Evolutionary conservation across 2,113 vertebrate species (phyloP).

Genomic region (Thryonomys swinderianus): DNA sequence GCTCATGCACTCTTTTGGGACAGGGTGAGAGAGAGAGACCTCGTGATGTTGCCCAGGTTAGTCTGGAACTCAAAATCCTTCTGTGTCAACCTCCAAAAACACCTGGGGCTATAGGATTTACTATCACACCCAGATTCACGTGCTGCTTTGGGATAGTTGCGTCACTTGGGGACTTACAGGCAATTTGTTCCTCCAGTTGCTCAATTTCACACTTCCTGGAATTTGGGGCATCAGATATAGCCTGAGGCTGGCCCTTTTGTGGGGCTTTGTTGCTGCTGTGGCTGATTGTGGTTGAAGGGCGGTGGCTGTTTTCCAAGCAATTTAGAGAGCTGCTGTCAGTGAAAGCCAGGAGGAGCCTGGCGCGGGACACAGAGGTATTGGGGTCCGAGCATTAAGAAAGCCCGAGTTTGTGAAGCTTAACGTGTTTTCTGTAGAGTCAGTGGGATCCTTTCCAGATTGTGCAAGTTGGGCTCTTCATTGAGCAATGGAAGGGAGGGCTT

Average conservation of each 20-base stretch:
- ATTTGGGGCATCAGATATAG: background rate
- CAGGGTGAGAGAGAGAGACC: background rate
- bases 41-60: background rate
- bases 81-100: background rate
- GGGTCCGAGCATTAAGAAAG: slow-evolving; percentile 23
- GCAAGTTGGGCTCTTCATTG: background rate
- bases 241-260: background rate
- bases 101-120: background rate
- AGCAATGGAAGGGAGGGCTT: background rate
- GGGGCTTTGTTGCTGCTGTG: background rate
- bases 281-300: background rate
- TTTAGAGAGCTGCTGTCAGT: background rate
- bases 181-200: slow-evolving; percentile 50
- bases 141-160: slow-evolving; percentile 36
- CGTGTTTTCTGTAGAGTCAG: background rate
- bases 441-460: background rate
- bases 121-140: background rate
- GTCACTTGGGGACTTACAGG: background rate
- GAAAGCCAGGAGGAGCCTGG: background rate
- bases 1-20: background rate
- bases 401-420: slow-evolving; percentile 5
- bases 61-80: no score
- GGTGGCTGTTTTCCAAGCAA: slow-evolving; percentile 17
- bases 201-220: slow-evolving; percentile 37
- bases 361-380: background rate